phyloP scores from a whole-genome alignment of 2,888 invertebrate species.

The Drosophila subquinaria region DNA sequence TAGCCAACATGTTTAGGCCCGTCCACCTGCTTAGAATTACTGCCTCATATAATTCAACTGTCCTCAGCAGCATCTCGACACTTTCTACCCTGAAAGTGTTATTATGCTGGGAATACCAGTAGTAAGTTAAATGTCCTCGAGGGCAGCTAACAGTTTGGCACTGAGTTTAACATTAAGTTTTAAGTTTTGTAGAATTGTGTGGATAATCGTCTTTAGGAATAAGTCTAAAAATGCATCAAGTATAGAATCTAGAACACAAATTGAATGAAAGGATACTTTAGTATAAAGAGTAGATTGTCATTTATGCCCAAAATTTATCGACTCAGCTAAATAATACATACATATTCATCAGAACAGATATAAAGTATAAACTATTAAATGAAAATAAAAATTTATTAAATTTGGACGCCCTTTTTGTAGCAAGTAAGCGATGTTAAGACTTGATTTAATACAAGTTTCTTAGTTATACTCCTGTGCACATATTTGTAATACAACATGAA shows the following conservation, averaged over 20 bases:
- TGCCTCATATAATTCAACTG: constrained; percentile 20
- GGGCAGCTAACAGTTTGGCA: constrained; percentile 14
- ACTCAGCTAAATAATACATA: too few species aligned
- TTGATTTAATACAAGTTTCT: neutral
- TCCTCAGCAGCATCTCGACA: constrained; percentile 3
- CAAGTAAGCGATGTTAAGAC: neutral
- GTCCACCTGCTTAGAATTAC: constrained; percentile 4
- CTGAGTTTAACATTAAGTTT: constrained; percentile 12
- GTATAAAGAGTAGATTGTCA: neutral
- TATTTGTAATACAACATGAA: neutral
- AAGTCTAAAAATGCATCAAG: neutral
- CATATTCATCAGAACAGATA: too few species aligned
- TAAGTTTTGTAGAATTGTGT: constrained; percentile 3
- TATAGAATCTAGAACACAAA: too few species aligned
- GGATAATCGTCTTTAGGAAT: neutral
- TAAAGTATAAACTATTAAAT: too few species aligned
- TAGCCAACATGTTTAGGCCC: constrained; percentile 10
- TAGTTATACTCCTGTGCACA: neutral
- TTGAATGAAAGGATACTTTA: too few species aligned
- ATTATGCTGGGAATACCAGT: neutral
- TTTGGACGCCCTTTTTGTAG: neutral
- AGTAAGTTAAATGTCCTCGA: constrained; percentile 7
- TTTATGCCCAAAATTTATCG: too few species aligned
- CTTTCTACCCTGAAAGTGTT: neutral
- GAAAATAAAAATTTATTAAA: neutral